Conservation (phyloP, 1,140 invertebrate genomes). For the Acromyrmex heyeri region DNA sequence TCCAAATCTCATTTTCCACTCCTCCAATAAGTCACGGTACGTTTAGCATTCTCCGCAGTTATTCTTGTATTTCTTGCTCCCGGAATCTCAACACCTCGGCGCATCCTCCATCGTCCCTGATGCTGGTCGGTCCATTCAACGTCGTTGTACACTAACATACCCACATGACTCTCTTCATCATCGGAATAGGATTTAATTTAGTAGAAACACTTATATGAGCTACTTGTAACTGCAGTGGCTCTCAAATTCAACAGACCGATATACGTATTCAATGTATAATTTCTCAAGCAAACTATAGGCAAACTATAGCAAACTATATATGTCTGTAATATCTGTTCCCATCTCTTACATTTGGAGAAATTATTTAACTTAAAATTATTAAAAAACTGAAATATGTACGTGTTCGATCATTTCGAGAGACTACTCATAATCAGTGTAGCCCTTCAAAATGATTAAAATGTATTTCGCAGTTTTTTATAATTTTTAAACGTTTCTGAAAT, state of each 20-base stretch:
- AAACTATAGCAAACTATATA: too few relatives aligned
- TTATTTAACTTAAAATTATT: too few relatives aligned
- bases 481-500: too few relatives aligned
- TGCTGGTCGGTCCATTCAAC: slow-evolving; percentile 62
- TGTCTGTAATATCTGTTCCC: too few relatives aligned
- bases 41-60: slow-evolving; percentile 77
- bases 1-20: slow-evolving; percentile 73
- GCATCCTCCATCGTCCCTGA: slow-evolving; percentile 49
- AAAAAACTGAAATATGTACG: too few relatives aligned
- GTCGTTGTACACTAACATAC: slow-evolving; percentile 47
- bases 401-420: too few relatives aligned
- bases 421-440: too few relatives aligned
- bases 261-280: not conserved
- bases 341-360: too few relatives aligned
- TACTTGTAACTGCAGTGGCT: slow-evolving; percentile 55
- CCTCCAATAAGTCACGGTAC: slow-evolving; percentile 78
- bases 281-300: not conserved
- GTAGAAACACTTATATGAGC: slow-evolving; percentile 68
- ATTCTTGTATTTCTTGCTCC: slow-evolving; percentile 74
- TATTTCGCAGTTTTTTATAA: too few relatives aligned
- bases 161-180: slow-evolving; percentile 64
- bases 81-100: slow-evolving; percentile 70
- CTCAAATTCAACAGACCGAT: slow-evolving; percentile 43
- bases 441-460: too few relatives aligned
- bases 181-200: slow-evolving; percentile 75